Evolutionary conservation across 2,113 vertebrate species (phyloP).

Genomic region (Barnardius zonarius): DNA sequence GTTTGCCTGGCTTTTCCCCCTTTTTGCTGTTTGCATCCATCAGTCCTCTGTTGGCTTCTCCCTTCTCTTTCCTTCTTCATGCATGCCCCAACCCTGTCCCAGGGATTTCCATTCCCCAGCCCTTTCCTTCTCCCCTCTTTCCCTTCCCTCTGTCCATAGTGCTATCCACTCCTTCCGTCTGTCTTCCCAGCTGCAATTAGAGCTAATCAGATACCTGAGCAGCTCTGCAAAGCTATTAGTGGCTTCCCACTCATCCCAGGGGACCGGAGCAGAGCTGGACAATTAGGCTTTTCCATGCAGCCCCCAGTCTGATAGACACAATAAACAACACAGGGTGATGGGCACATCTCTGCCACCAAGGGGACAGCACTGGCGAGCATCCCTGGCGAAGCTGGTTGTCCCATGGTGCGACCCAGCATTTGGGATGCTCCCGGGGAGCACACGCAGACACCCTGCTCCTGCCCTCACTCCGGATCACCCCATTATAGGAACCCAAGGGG

Average conservation of each 20-base stretch:
- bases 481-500: background rate
- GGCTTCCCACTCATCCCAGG: slow-evolving; percentile 45
- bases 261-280: slow-evolving; percentile 74
- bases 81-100: fast-evolving
- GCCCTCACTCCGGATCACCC: fast-evolving
- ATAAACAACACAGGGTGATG: background rate
- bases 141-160: background rate
- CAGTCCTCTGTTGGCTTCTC: background rate
- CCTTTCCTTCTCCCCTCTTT: background rate
- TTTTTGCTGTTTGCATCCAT: background rate
- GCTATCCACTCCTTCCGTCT: background rate
- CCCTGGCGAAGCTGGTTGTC: background rate
- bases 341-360: background rate
- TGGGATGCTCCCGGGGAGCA: background rate
- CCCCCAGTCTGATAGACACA: slow-evolving; percentile 63
- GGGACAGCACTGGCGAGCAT: fast-evolving
- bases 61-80: background rate
- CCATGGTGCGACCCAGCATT: fast-evolving
- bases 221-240: slow-evolving; percentile 74
- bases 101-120: background rate
- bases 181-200: slow-evolving; percentile 72
- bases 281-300: slow-evolving; percentile 67
- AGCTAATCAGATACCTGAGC: slow-evolving; percentile 80
- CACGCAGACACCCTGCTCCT: background rate
- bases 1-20: background rate